These are phyloP conservation scores for Ptilodon capucinus DNA, from an alignment of 2,888 invertebrate genomes.

Conservation along the genomic window DNA sequence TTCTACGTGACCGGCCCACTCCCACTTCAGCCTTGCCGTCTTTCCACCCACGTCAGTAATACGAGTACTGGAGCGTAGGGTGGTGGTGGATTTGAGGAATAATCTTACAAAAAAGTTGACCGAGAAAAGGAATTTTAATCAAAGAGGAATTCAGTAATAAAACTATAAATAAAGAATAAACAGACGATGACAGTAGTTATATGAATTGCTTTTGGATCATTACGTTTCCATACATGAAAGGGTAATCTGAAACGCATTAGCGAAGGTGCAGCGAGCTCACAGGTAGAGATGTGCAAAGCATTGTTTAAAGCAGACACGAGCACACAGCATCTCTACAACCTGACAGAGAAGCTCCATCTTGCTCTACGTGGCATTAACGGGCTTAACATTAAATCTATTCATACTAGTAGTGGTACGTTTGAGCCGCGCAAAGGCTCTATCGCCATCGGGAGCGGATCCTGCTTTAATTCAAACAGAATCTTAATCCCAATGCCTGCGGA, in stretches of 20 bases:
- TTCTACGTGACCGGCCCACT: no score
- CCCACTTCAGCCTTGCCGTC: no score
- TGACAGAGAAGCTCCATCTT: constrained; percentile 3
- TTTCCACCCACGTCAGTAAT: no score
- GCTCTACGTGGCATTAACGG: constrained; percentile 34
- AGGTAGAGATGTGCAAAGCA: constrained; percentile 31
- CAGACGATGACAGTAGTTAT: no score
- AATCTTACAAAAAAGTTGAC: no score
- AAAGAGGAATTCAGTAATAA: no score
- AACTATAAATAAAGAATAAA: no score
- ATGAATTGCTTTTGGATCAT: no score
- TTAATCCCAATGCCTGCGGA: constrained; percentile 17
- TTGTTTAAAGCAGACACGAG: constrained; percentile 43
- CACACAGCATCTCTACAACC: constrained; percentile 25
- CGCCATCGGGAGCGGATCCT: background rate
- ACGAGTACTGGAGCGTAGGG: no score
- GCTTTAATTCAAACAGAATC: background rate
- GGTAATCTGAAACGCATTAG: constrained; percentile 17
- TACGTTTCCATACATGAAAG: no score
- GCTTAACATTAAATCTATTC: constrained; percentile 35
- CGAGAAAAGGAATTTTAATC: no score
- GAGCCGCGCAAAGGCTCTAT: background rate
- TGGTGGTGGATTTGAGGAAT: no score
- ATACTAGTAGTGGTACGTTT: background rate
- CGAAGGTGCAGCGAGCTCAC: constrained; percentile 13